These are phyloP conservation scores for Chalcis sispes DNA, from an alignment of 2,888 invertebrate species.

Conservation along the genomic window DNA sequence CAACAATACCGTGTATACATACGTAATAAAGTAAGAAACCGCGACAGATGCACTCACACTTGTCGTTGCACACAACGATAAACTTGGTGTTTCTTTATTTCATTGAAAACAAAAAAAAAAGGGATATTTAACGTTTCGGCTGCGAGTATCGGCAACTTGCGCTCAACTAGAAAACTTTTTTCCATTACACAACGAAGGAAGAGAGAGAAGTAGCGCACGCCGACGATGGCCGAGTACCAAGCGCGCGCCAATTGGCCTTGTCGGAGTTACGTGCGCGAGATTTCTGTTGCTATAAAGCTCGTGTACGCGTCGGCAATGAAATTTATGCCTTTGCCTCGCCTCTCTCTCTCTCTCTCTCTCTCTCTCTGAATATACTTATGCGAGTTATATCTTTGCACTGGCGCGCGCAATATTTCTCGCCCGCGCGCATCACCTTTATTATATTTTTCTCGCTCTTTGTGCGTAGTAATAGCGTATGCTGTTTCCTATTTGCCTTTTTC, in stretches of 20 bases:
- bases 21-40: no score
- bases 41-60: no score
- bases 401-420: no score
- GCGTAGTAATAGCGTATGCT: background rate
- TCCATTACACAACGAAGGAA: constrained; percentile 28
- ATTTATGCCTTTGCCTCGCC: constrained; percentile 23
- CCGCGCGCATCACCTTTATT: background rate
- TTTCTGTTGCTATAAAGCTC: background rate
- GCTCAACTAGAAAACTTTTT: constrained; percentile 31
- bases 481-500: background rate
- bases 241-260: constrained; percentile 50
- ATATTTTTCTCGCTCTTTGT: no score
- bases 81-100: background rate
- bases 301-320: constrained; percentile 19
- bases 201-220: background rate
- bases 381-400: no score
- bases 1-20: no score
- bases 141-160: constrained; percentile 38
- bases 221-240: constrained; percentile 39
- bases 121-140: background rate
- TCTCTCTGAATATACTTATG: no score
- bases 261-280: background rate
- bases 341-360: background rate
- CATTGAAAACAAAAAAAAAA: no score
- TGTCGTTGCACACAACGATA: no score